phyloP scores from a whole-genome alignment of 2,797 vertebrate genomes.

The Coracias cyanogaster region DNA sequence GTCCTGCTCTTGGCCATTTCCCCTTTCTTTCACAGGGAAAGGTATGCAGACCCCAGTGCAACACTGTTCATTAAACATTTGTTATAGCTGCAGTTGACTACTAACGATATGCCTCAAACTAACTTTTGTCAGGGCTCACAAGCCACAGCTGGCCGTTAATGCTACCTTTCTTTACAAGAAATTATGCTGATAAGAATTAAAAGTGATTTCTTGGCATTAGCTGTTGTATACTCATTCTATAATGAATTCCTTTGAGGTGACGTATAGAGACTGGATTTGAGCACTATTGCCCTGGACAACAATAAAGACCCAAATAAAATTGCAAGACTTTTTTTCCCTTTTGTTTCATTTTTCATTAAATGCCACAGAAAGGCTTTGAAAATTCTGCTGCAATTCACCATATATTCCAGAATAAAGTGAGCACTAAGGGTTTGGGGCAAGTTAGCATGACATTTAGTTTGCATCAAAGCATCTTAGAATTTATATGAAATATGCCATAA shows the following conservation, averaged over 20 bases:
- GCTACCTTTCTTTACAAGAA: slow-evolving; percentile 33
- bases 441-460: slow-evolving; percentile 31
- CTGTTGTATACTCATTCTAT: slow-evolving; percentile 14
- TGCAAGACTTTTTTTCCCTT: not conserved
- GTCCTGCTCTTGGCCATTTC: not conserved
- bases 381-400: not conserved
- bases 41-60: not conserved
- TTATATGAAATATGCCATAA: not conserved
- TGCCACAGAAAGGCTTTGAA: not conserved
- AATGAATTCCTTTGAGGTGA: slow-evolving; percentile 49
- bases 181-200: slow-evolving; percentile 57
- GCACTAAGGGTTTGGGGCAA: not conserved
- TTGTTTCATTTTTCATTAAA: not conserved
- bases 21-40: not conserved
- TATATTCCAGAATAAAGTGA: slow-evolving; percentile 10
- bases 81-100: not conserved
- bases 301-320: slow-evolving; percentile 4
- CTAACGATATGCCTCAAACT: slow-evolving; percentile 32
- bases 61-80: slow-evolving; percentile 17
- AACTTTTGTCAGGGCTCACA: slow-evolving; percentile 27
- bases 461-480: not conserved
- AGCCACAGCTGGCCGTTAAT: slow-evolving; percentile 61
- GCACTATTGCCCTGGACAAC: not conserved
- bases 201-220: slow-evolving; percentile 55
- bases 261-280: not conserved